Base-by-base conservation (phyloP, 92 coral and sea anemone species). In the Porites divaricata region DNA sequence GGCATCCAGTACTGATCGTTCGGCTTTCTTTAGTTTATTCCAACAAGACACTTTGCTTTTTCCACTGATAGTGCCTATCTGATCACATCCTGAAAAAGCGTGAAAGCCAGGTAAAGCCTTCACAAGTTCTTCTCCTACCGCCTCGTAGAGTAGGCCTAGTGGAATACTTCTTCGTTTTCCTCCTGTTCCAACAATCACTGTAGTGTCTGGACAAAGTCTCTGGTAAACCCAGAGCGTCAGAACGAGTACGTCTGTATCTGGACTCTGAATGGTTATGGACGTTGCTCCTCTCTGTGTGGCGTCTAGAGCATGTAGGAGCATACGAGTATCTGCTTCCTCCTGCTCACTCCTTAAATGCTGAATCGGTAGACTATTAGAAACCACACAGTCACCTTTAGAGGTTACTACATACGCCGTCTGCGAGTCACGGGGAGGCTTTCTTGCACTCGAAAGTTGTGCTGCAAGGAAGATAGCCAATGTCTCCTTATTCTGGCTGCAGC, bases 1-100 rank as follows among this genome's bases (percentile, higher is more conserved):
- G 45, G 92, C 87, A 8, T 88, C 80, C n/a, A 66, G 59, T 22
- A 88, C 85, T 3, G 21, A 73, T 79, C 45, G n/a, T 20, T 45
- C 80, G 26, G 89, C 74, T 70, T 89, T 89, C 89, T 89, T 72
- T 50, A 89, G 45, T 16, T 74, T 12, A 84, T 89, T 89, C 83
- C 77, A 76, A 65, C 88, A 76, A 16, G 88, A 85, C 35, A 85
- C 9, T 26, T 85, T 85, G 28, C 70, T 67, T 59, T 77, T 85
- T 41, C 77, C 83, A 85, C 88, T 66, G 52, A 85, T 85, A 17
- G 88, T 85, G 16, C 83, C 83, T 5, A 72, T 82, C 19, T 85
- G 78, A 59, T 85, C 74, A 26, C 74, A 63, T 9, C 81, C 88
- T 48, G 57, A n/a, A 57, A 85, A 75, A 48, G 63, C 54, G 74